Percentiles rank a stretch among this genome's conserved stretches.
Evolutionary conservation across 2,797 vertebrate genomes (phyloP).

Genomic region (Platalea minor): DNA sequence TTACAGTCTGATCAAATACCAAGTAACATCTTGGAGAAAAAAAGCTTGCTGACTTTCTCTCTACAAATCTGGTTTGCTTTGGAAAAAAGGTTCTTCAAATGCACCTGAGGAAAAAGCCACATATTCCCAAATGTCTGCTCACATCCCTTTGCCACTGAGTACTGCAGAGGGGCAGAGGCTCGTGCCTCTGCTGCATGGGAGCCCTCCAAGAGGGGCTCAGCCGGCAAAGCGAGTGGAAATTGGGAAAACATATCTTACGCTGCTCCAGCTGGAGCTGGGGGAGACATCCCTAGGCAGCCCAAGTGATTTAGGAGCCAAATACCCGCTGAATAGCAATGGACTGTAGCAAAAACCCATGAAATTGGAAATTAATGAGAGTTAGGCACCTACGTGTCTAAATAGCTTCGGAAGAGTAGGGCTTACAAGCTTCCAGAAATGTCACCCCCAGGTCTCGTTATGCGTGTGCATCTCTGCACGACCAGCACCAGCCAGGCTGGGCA

Average conservation of each 20-base stretch:
- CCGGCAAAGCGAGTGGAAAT: not conserved
- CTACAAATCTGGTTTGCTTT: not conserved
- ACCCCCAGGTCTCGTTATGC: not conserved
- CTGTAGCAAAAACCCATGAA: not conserved
- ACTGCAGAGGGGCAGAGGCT: not conserved
- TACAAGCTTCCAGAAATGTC: not conserved
- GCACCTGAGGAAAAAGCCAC: not conserved
- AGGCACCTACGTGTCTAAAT: not conserved
- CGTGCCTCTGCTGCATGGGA: fast-evolving
- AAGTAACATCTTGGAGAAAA: not conserved
- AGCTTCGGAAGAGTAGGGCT: not conserved
- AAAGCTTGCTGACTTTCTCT: not conserved
- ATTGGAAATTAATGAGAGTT: not conserved
- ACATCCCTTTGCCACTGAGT: not conserved
- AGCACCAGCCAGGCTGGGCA: not conserved
- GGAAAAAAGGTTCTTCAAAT: not conserved
- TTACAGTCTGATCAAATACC: not conserved
- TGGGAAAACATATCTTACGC: not conserved
- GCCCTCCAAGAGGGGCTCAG: not conserved
- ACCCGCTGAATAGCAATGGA: not conserved
- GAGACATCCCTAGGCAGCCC: not conserved
- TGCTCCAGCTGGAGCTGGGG: not conserved
- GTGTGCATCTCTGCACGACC: not conserved
- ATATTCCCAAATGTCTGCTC: not conserved
- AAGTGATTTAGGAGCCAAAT: not conserved